These are phyloP conservation scores for Lissonota sp. DNA, from an alignment of 2,888 invertebrate genomes.

Conservation along the genomic window DNA sequence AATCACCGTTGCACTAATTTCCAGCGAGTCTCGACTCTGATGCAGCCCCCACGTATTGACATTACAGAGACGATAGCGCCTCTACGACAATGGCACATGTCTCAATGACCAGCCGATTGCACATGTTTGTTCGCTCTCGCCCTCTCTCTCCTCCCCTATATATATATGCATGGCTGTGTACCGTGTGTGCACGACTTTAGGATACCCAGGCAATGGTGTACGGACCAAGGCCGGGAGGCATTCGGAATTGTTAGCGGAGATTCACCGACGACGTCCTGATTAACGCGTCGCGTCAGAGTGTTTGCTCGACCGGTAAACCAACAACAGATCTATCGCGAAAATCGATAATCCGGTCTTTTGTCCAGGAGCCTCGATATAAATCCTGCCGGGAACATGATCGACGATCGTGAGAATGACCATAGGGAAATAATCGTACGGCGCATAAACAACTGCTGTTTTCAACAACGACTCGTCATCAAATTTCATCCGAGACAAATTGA, in stretches of 20 bases:
- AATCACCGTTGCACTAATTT: constrained; percentile 52
- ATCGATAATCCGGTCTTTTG: constrained; percentile 61
- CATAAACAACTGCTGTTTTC: too few relatives aligned
- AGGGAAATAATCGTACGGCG: constrained; percentile 36
- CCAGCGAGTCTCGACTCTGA: constrained; percentile 31
- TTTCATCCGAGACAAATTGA: too few relatives aligned
- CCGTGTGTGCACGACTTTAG: constrained; percentile 25
- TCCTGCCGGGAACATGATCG: constrained; percentile 43
- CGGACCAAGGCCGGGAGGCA: constrained; percentile 38
- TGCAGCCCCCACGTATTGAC: constrained; percentile 27
- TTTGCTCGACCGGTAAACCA: constrained; percentile 49
- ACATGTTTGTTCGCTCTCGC: constrained; percentile 13
- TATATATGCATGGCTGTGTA: too few relatives aligned
- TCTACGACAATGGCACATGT: constrained; percentile 43
- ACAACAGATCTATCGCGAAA: constrained; percentile 42
- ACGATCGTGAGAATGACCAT: too few relatives aligned
- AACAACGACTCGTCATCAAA: too few relatives aligned
- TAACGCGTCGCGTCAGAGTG: constrained; percentile 55
- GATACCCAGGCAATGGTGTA: constrained; percentile 51
- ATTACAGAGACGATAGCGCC: constrained; percentile 50
- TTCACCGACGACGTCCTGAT: constrained; percentile 61
- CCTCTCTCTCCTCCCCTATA: background rate
- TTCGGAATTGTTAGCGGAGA: constrained; percentile 58
- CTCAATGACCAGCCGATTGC: constrained; percentile 50
- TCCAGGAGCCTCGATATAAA: constrained; percentile 40